Base-by-base conservation (phyloP, 2,113 vertebrate genomes). In the Myiozetetes cayanensis region DNA sequence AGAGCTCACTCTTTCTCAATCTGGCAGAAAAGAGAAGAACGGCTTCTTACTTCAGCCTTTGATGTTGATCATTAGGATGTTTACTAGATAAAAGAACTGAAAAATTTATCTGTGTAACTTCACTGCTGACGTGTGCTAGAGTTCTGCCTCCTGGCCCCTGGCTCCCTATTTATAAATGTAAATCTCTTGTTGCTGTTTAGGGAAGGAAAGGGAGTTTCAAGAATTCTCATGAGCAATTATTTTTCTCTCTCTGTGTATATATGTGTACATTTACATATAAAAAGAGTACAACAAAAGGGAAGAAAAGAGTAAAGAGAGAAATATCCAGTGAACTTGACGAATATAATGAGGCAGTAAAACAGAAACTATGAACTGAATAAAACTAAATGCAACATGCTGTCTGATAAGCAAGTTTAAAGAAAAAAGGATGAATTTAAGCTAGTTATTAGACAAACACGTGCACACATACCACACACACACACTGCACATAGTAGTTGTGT, bases 61-160 rank as follows among this genome's bases (percentile, higher is more conserved):
- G 98, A 98, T 98, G 98, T 98, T 75, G 93, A 97, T 98, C 98
- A 97, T 98, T 98, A 98, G 97, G 95, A 97, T 97, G 97, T 98
- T 98, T 98, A 97, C 96, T 93, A 98, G 97, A 98, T 98, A 98
- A 98, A 98, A 98, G 97, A 97, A 97, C 96, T 83, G 79, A 93
- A 97, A 98, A 96, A 97, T 96, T 95, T 97, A 98, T 98, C 98
- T 98, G 98, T 77, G 65, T 85, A 96, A 96, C 96, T 98, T 98
- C 97, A 98, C 92, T 96, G 96, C 96, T 97, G 97, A 97, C 94
- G 31, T 91, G 94, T 72, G 91, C 96, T 97, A 97, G 87, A 31
- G 7, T 96, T 97, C 95, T 88, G 77, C 50, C 91, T 87, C 87
- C 76, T 46, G n/a, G 79, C 81, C 76, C 73, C 61, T 1, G 5